Base-by-base conservation (phyloP, 2,113 vertebrate genomes). In the Marmota flaviventris region DNA sequence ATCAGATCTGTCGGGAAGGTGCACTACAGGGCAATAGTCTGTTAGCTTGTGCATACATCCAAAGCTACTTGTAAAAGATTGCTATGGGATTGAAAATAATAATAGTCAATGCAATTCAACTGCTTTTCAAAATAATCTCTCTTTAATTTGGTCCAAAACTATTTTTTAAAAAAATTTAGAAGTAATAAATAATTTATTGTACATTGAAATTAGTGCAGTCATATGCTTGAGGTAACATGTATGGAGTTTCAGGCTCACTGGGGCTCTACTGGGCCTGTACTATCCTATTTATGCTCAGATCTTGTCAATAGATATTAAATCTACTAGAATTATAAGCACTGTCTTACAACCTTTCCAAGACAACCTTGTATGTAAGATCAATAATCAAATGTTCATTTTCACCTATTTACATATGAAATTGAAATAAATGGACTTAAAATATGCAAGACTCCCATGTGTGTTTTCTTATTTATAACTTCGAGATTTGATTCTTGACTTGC, bases 391-490 rank as follows among this genome's bases (percentile, higher is more conserved):
- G 37, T 86, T 32, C 0, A 69, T 24, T 73, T 95, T 95, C 20
- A 39, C 82, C 32, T 89, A 42, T 65, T 79, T 92, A 63, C 61
- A 65, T 4, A 75, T 11, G 6, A 17, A 85, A 85, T 85, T 34
- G 58, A 89, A 82, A 14, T 82, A 73, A 61, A 88, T 75, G 13
- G 6, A 34, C 61, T 63, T 95, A 78, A 95, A 96, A 79, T 34
- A 97, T 45, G 27, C n/a, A 88, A 92, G 53, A 89, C 2, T 89
- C 13, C 29, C 25, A 78, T 83, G 86, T 94, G 65, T 34, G 70
- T 93, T 88, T 93, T 91, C 75, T 95, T 85, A 87, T 96, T 89
- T 77, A 95, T 92, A 87, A 85, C 51, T 56, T 85, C 29, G 73
- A 73, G 20, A 69, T 61, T 65, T 53, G 77, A 85, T 83, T 45